A percentile compares a stretch with the other conserved stretches of the same genome.
Evolutionary conservation across 2,113 vertebrate genomes (phyloP).

Genomic region (Scophthalmus maximus): DNA sequence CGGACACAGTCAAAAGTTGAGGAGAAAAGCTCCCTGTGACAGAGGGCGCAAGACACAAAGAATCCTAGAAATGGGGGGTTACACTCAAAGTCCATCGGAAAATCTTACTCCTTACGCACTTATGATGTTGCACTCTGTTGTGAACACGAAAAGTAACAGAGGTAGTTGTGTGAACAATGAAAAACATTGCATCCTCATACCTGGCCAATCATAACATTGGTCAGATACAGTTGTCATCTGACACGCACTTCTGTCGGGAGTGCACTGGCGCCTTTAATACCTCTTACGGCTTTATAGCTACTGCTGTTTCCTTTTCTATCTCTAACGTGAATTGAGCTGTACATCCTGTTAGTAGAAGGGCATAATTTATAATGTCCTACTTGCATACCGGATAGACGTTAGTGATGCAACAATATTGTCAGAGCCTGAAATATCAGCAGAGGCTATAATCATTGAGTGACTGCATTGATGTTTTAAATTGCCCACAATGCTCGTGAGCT

Average conservation of each 20-base stretch:
- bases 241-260: background rate
- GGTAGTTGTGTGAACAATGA: background rate
- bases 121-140: too few species aligned
- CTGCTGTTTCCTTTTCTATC: conserved; percentile 25
- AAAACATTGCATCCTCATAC: background rate
- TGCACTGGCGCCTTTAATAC: background rate
- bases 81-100: too few species aligned
- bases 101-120: too few species aligned
- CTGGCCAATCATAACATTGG: background rate
- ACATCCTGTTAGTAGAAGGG: background rate
- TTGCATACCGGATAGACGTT: conserved; percentile 25
- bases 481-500: conserved; percentile 45
- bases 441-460: conserved; percentile 69
- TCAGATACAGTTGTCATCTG: background rate
- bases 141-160: too few species aligned
- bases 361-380: conserved; percentile 25
- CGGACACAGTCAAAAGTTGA: too few species aligned
- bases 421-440: conserved; percentile 70
- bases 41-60: too few species aligned
- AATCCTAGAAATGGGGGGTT: too few species aligned
- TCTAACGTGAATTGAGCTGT: conserved; percentile 21
- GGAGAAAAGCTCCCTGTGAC: too few species aligned
- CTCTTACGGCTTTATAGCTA: conserved; percentile 3
- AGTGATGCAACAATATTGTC: conserved; percentile 71
- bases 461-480: conserved; percentile 67